These are phyloP conservation scores for Caenorhabditis latens DNA, from an alignment of 1,140 invertebrate species.

Conservation along the genomic window DNA sequence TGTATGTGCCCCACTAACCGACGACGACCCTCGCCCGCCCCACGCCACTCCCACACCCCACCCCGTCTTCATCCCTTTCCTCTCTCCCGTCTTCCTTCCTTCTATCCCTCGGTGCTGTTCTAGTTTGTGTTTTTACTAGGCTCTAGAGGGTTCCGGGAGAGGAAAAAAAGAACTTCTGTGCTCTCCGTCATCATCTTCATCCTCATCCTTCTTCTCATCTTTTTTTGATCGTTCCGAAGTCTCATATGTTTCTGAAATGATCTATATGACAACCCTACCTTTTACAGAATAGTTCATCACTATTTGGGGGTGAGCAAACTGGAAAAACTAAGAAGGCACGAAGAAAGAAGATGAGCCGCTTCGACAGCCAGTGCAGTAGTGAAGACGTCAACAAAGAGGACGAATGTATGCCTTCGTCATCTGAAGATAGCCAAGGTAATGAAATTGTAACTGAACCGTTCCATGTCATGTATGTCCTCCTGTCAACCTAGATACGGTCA, in stretches of 20 bases:
- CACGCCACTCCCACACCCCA: slow-evolving; percentile 55
- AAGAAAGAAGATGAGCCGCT: slow-evolving; percentile 45
- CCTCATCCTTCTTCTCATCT: background rate
- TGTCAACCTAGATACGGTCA: slow-evolving; percentile 24
- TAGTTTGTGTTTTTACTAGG: slow-evolving; percentile 55
- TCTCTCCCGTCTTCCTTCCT: slow-evolving; percentile 50
- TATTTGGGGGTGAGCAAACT: slow-evolving; percentile 38
- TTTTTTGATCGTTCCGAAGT: background rate
- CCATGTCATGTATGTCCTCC: background rate
- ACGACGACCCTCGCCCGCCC: slow-evolving; percentile 53
- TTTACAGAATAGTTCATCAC: slow-evolving; percentile 30
- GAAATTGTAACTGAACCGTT: slow-evolving; percentile 47
- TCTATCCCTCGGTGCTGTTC: slow-evolving; percentile 54
- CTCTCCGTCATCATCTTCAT: slow-evolving; percentile 32
- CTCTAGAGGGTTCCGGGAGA: slow-evolving; percentile 42
- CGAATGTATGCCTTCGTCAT: slow-evolving; percentile 48
- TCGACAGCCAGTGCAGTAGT: slow-evolving; percentile 44
- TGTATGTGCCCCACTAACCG: slow-evolving; percentile 54
- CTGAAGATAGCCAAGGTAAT: slow-evolving; percentile 52
- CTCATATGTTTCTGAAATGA: background rate
- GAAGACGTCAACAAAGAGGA: slow-evolving; percentile 56
- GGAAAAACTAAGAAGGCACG: slow-evolving; percentile 27
- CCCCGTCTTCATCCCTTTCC: slow-evolving; percentile 53
- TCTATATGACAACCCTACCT: background rate
- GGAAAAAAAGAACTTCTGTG: slow-evolving; percentile 51